These are phyloP conservation scores for Oncorhynchus kisutch DNA, from an alignment of 2,113 vertebrate genomes.

Conservation along the genomic window DNA sequence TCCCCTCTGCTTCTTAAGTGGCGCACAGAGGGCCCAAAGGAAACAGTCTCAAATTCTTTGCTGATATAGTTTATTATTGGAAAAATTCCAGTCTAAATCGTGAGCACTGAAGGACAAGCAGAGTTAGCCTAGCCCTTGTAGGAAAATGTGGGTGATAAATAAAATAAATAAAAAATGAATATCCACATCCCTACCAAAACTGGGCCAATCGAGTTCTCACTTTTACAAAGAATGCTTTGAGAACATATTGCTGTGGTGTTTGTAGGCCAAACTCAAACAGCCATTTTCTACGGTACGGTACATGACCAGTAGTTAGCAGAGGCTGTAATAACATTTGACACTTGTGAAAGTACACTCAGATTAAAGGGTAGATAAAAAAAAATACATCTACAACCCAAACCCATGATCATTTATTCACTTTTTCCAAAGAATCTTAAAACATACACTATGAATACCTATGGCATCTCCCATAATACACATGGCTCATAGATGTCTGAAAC, in stretches of 20 bases:
- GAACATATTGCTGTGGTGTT: slow-evolving; percentile 27
- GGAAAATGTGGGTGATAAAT: slow-evolving; percentile 59
- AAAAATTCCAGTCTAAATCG: slow-evolving; percentile 73
- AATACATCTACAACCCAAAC: slow-evolving; percentile 45
- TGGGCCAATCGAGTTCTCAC: slow-evolving; percentile 44
- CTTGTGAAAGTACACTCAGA: neutral
- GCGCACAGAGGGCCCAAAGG: slow-evolving; percentile 69
- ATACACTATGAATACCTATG: too few species aligned
- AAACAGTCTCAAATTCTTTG: slow-evolving; percentile 76
- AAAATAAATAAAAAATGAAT: neutral
- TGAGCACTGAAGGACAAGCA: slow-evolving; percentile 50
- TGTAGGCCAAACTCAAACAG: slow-evolving; percentile 49
- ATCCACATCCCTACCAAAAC: slow-evolving; percentile 29
- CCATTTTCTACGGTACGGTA: slow-evolving; percentile 26
- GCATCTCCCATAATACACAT: neutral
- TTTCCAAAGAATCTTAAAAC: slow-evolving; percentile 32
- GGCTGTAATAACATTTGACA: neutral
- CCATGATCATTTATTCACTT: slow-evolving; percentile 39
- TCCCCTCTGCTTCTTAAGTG: slow-evolving; percentile 62
- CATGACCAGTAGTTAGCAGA: neutral
- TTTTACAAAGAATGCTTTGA: slow-evolving; percentile 57
- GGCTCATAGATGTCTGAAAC: neutral
- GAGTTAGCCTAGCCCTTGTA: slow-evolving; percentile 41
- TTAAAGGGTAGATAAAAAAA: slow-evolving; percentile 32
- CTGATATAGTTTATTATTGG: slow-evolving; percentile 79